Conservation (phyloP, 1,140 invertebrate genomes). For the Drosophila ambigua region DNA sequence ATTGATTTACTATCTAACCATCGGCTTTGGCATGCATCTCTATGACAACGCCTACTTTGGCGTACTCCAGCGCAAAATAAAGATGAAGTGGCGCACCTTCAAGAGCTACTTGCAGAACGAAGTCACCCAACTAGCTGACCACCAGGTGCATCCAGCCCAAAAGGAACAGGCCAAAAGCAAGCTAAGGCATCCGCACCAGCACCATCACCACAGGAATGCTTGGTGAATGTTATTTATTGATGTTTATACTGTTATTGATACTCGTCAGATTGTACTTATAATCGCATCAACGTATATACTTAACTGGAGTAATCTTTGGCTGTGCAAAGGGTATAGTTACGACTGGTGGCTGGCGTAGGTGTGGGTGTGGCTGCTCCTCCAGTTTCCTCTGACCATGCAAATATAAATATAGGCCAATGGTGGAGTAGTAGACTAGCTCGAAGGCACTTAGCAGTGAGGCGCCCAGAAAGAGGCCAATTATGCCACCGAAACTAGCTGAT, state of each 20-base stretch:
- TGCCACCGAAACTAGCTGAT: conserved; percentile 81
- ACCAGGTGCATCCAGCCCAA: not conserved
- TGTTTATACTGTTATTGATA: not conserved
- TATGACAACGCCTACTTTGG: conserved; percentile 67
- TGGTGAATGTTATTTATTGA: conserved; percentile 40
- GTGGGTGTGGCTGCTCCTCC: not conserved
- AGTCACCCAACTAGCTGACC: conserved; percentile 30
- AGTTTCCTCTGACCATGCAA: conserved; percentile 23
- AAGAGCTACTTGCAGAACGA: conserved; percentile 54
- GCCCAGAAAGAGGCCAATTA: conserved; percentile 83
- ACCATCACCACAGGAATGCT: conserved; percentile 39
- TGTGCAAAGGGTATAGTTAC: conserved; percentile 41
- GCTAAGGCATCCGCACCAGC: conserved; percentile 54
- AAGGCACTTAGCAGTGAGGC: conserved; percentile 81
- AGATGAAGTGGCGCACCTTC: conserved; percentile 27
- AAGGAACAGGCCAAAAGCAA: conserved; percentile 10
- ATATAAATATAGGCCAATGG: conserved; percentile 72
- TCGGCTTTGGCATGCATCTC: conserved; percentile 67
- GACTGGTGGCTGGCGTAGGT: not conserved
- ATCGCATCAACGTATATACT: conserved; percentile 28
- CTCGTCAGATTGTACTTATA: conserved; percentile 2
- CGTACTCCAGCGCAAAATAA: conserved; percentile 27
- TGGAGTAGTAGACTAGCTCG: conserved; percentile 82
- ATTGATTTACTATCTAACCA: conserved; percentile 81
- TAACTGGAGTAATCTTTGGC: conserved; percentile 57